Conservation (phyloP, 2,888 invertebrate genomes). For the Polia nebulosa region DNA sequence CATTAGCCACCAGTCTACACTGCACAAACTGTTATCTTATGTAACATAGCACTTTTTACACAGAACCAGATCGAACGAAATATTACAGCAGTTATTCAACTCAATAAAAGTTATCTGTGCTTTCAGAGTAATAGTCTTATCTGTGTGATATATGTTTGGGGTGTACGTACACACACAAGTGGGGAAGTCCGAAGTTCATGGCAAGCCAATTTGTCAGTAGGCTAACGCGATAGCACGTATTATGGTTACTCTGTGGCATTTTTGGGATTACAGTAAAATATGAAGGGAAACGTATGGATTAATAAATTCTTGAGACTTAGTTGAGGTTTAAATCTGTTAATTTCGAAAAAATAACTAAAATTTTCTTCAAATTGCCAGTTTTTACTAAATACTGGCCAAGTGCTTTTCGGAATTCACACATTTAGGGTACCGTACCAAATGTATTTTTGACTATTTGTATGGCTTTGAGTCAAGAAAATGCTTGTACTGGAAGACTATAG, state of each 20-base stretch:
- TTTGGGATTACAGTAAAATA: conserved; percentile 51
- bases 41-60: conserved; percentile 51
- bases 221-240: conserved; percentile 54
- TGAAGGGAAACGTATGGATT: conserved; percentile 25
- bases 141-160: conserved; percentile 66
- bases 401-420: too few relatives aligned
- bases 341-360: too few relatives aligned
- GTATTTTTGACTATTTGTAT: too few relatives aligned
- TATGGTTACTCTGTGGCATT: conserved; percentile 52
- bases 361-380: too few relatives aligned
- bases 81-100: conserved; percentile 61
- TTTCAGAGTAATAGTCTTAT: conserved; percentile 64
- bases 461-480: too few relatives aligned
- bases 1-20: conserved; percentile 36
- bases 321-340: neutral
- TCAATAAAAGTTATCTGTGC: conserved; percentile 65
- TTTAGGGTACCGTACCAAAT: too few relatives aligned
- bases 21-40: conserved; percentile 54
- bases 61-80: conserved; percentile 51
- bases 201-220: conserved; percentile 64
- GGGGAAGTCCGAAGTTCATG: conserved; percentile 61
- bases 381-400: too few relatives aligned
- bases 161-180: conserved; percentile 54
- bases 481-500: too few relatives aligned
- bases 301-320: conserved; percentile 26